Conservation (phyloP, 2,797 vertebrate species). For the Sebastes variabilis region DNA sequence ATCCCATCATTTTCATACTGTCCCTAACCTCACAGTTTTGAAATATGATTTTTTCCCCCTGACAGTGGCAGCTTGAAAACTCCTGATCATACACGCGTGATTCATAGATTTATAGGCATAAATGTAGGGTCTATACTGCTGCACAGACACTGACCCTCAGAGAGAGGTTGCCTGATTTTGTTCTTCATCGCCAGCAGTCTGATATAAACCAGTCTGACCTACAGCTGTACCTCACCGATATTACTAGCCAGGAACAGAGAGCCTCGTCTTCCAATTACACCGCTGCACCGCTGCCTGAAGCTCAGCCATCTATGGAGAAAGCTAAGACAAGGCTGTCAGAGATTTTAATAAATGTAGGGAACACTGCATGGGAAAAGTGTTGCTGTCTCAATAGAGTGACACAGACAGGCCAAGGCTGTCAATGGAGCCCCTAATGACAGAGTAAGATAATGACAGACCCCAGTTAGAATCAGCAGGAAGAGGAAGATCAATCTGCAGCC, state of each 20-base stretch:
- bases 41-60: background rate
- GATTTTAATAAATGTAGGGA: slow-evolving; percentile 99
- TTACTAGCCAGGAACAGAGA: slow-evolving; percentile 67
- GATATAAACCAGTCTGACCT: slow-evolving; percentile 76
- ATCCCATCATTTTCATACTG: background rate
- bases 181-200: slow-evolving; percentile 43
- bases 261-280: slow-evolving; percentile 70
- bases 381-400: slow-evolving; percentile 99
- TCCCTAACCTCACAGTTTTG: background rate
- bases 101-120: slow-evolving; percentile 29
- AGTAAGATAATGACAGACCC: slow-evolving; percentile 99
- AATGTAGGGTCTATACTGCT: slow-evolving; percentile 23
- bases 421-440: slow-evolving; percentile 99
- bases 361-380: slow-evolving; percentile 96
- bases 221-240: slow-evolving; percentile 68
- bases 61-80: background rate
- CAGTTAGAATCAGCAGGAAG: slow-evolving; percentile 99
- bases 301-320: slow-evolving; percentile 73
- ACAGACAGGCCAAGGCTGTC: slow-evolving; percentile 92
- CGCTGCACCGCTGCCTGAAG: slow-evolving; percentile 60
- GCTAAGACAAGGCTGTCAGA: slow-evolving; percentile 87
- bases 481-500: slow-evolving; percentile 99
- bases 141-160: slow-evolving; percentile 34
- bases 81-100: slow-evolving; percentile 23
- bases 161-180: slow-evolving; percentile 57